Evolutionary conservation across 2,113 vertebrate species (phyloP).

Genomic region (Crotalus tigris): DNA sequence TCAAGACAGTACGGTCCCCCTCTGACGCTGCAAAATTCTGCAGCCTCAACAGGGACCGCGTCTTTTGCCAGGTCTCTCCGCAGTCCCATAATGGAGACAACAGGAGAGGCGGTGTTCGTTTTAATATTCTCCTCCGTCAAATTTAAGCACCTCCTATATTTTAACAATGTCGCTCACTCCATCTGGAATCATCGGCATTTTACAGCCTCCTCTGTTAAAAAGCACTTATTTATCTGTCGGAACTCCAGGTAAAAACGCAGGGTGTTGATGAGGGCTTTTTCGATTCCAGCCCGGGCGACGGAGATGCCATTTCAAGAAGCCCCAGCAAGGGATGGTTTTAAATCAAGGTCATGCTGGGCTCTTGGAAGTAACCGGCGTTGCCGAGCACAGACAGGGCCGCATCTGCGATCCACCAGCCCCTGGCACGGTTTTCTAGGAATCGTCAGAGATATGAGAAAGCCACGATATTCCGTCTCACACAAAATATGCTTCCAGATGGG

Average conservation of each 20-base stretch:
- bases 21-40: background rate
- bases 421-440: background rate
- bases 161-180: slow-evolving; percentile 18
- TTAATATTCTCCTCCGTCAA: slow-evolving; percentile 20
- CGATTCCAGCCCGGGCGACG: background rate
- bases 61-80: background rate
- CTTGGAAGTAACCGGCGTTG: background rate
- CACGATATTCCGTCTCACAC: background rate
- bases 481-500: background rate
- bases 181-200: slow-evolving; percentile 20
- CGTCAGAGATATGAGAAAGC: background rate
- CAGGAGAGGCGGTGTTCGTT: background rate
- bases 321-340: background rate
- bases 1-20: background rate
- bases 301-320: background rate
- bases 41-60: background rate
- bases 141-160: slow-evolving; percentile 28
- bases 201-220: slow-evolving; percentile 23
- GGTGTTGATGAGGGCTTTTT: background rate
- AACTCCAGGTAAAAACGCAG: slow-evolving; percentile 8
- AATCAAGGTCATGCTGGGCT: background rate
- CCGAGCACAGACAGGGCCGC: background rate
- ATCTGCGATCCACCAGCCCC: background rate
- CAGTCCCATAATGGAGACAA: background rate
- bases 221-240: slow-evolving; percentile 12